A percentile compares a stretch with the other conserved stretches of the same genome.
Conservation (phyloP, 2,113 vertebrate species). For the Corynorhinus townsendii region DNA sequence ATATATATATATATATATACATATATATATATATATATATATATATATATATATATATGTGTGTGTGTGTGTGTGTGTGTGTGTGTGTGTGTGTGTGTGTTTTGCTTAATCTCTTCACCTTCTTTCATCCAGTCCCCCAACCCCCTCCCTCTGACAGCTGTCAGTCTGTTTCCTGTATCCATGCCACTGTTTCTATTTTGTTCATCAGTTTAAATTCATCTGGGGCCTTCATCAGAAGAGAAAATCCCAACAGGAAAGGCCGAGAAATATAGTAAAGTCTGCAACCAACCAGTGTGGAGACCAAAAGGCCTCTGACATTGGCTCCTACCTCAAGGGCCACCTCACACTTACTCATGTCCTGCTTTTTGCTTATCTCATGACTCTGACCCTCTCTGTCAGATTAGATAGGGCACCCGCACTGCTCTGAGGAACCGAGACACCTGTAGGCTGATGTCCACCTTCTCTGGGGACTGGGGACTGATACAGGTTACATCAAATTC, state of each 20-base stretch:
- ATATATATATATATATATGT: background rate
- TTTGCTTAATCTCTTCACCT: background rate
- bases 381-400: background rate
- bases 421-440: background rate
- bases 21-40: too few relatives aligned
- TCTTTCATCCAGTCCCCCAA: background rate
- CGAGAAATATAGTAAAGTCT: background rate
- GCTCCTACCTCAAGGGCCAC: accelerated
- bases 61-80: too few relatives aligned
- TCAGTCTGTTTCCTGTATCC: background rate
- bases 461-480: background rate
- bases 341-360: background rate
- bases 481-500: background rate
- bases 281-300: background rate
- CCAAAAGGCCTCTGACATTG: accelerated
- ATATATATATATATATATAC: too few relatives aligned
- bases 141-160: background rate
- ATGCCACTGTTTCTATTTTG: background rate
- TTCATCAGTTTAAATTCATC: background rate
- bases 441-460: background rate
- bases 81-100: too few relatives aligned
- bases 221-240: background rate
- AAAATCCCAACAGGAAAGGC: background rate
- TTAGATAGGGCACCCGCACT: background rate
- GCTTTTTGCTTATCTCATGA: background rate